These are phyloP conservation scores for Carposina sasakii DNA, from an alignment of 1,140 invertebrate species.

Conservation along the genomic window DNA sequence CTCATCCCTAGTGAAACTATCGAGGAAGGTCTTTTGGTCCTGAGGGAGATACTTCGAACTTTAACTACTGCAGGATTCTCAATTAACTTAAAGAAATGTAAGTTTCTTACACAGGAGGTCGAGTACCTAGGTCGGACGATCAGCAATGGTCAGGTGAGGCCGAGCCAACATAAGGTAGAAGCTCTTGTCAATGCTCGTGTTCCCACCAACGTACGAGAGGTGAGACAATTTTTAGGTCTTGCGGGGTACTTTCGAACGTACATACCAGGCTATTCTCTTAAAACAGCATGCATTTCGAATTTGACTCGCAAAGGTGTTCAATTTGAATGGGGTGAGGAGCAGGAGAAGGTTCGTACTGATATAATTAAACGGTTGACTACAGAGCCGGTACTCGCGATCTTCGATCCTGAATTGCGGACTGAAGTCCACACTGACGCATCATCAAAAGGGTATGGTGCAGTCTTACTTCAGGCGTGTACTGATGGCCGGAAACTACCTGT, in stretches of 20 bases:
- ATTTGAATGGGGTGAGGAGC: slow-evolving; percentile 1
- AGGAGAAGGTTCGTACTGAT: neutral
- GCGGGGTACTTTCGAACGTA: slow-evolving; percentile 44
- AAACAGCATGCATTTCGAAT: too few species aligned
- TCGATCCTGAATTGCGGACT: too few species aligned
- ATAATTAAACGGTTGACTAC: slow-evolving; percentile 7
- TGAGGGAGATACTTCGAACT: slow-evolving; percentile 27
- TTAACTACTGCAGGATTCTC: slow-evolving; percentile 30
- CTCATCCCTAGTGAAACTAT: slow-evolving; percentile 10
- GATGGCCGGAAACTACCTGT: too few species aligned
- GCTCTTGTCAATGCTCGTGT: neutral
- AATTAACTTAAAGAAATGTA: slow-evolving; percentile 14
- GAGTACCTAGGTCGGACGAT: too few species aligned
- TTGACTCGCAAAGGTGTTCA: slow-evolving; percentile 17
- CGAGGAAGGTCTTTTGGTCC: slow-evolving; percentile 17
- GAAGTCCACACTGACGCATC: too few species aligned
- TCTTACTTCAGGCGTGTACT: too few species aligned
- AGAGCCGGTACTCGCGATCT: too few species aligned
- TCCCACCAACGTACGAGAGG: neutral
- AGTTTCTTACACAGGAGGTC: too few species aligned
- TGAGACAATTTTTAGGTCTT: slow-evolving; percentile 25
- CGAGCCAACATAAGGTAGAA: neutral
- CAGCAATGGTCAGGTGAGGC: too few species aligned
- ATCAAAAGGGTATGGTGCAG: too few species aligned
- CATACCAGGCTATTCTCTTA: slow-evolving; percentile 23